A percentile compares a stretch with the other conserved stretches of the same genome.
Conservation (phyloP, 2,888 invertebrate species). For the Xylocampa areola region DNA sequence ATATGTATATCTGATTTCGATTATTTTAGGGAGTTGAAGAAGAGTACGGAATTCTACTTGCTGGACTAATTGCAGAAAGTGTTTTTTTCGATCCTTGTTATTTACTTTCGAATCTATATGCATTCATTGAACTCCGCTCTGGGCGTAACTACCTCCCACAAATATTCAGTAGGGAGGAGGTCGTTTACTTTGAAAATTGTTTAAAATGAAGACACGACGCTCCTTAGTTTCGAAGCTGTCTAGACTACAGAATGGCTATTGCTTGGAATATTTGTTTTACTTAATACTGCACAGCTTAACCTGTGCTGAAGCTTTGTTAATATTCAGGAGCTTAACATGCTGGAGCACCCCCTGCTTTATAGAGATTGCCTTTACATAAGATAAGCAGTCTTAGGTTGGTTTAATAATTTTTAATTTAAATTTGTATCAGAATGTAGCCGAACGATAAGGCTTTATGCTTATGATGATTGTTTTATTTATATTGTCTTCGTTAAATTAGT, state of each 20-base stretch:
- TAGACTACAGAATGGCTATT: slow-evolving; percentile 57
- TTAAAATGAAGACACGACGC: slow-evolving; percentile 53
- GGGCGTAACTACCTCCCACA: slow-evolving; percentile 17
- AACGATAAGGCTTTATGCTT: too few species aligned
- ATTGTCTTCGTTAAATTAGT: too few species aligned
- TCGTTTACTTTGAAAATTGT: slow-evolving; percentile 49
- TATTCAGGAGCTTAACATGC: slow-evolving; percentile 39
- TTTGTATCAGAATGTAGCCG: too few species aligned
- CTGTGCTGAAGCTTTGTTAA: slow-evolving; percentile 27
- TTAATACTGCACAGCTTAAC: slow-evolving; percentile 47
- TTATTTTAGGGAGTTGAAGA: background rate
- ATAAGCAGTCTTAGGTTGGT: background rate
- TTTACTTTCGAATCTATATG: slow-evolving; percentile 3
- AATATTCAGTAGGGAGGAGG: slow-evolving; percentile 19
- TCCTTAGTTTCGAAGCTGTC: slow-evolving; percentile 60
- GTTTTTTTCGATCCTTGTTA: background rate
- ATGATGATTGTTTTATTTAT: too few species aligned
- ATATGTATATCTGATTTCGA: background rate
- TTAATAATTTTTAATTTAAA: too few species aligned
- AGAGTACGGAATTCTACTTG: background rate
- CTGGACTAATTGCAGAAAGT: background rate
- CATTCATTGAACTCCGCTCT: slow-evolving; percentile 4
- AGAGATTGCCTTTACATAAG: slow-evolving; percentile 20
- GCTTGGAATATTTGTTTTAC: slow-evolving; percentile 46
- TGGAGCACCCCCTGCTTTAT: slow-evolving; percentile 26